Conservation (phyloP, 1,140 invertebrate species). For the Elymnias hypermnestra region DNA sequence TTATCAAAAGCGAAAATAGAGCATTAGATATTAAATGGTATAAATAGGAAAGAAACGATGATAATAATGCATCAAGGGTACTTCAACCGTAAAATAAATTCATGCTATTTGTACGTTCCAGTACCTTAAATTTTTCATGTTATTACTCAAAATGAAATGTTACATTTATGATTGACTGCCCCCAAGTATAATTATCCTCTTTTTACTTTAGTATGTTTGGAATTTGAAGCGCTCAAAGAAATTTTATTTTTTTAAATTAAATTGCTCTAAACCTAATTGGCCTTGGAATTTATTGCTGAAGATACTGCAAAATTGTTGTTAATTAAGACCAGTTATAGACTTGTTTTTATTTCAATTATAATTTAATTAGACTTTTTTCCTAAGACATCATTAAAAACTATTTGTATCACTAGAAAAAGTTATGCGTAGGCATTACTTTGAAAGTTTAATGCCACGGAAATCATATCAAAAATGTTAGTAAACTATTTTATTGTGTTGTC, state of each 20-base stretch:
- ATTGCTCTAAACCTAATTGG: slow-evolving; percentile 19
- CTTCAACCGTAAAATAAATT: slow-evolving; percentile 45
- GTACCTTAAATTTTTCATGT: slow-evolving; percentile 31
- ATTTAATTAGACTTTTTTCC: slow-evolving; percentile 3
- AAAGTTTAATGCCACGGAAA: too few species aligned
- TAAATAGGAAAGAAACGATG: slow-evolving; percentile 15
- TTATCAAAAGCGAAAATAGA: too few species aligned
- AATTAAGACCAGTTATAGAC: slow-evolving; percentile 17
- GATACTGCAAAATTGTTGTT: slow-evolving; percentile 21
- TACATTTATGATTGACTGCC: slow-evolving; percentile 27
- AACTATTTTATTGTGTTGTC: too few species aligned
- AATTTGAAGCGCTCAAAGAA: slow-evolving; percentile 14
- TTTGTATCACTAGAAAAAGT: background rate
- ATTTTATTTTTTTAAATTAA: slow-evolving; percentile 4
- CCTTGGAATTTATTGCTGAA: slow-evolving; percentile 16
- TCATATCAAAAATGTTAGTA: too few species aligned
- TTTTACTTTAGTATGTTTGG: slow-evolving; percentile 12
- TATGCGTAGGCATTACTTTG: too few species aligned
- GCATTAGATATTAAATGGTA: slow-evolving; percentile 8
- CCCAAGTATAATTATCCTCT: slow-evolving; percentile 23
- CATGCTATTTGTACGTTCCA: slow-evolving; percentile 30
- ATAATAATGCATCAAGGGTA: slow-evolving; percentile 37
- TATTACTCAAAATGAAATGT: slow-evolving; percentile 25
- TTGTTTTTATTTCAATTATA: slow-evolving; percentile 4
- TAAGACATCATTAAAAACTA: background rate